A percentile compares a stretch with the other conserved stretches of the same genome.
These are phyloP conservation scores for Cecropterus lyciades DNA, from an alignment of 1,140 invertebrate species.

Conservation along the genomic window DNA sequence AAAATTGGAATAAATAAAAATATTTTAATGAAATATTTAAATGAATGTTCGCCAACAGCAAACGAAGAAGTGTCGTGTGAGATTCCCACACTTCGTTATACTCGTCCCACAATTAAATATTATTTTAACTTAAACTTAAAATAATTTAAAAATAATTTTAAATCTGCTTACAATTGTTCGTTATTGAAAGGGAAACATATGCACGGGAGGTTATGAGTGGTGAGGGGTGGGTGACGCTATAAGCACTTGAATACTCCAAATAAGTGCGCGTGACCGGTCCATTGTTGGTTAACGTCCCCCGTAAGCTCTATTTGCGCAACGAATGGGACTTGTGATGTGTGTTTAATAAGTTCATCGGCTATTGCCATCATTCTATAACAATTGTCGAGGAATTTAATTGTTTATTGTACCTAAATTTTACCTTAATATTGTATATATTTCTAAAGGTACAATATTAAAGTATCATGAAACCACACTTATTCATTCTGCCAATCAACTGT, in stretches of 20 bases:
- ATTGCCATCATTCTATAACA: constrained; percentile 6
- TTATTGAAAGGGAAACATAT: constrained; percentile 72
- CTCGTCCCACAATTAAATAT: constrained; percentile 20
- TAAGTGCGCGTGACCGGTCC: constrained; percentile 64
- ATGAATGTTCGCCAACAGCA: background rate
- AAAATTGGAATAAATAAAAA: too few relatives aligned
- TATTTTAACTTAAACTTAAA: constrained; percentile 46
- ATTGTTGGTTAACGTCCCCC: constrained; percentile 42
- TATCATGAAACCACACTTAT: too few relatives aligned
- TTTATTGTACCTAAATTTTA: too few relatives aligned
- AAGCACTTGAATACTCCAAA: constrained; percentile 68
- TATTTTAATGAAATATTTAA: too few relatives aligned
- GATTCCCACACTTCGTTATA: background rate
- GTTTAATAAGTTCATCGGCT: constrained; percentile 47
- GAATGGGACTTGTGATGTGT: constrained; percentile 54
- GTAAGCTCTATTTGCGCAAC: constrained; percentile 55
- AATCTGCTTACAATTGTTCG: constrained; percentile 59
- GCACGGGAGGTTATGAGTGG: constrained; percentile 45
- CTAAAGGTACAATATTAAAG: too few relatives aligned
- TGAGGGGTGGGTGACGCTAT: constrained; percentile 34
- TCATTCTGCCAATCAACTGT: too few relatives aligned
- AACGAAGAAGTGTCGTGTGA: background rate
- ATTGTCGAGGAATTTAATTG: background rate
- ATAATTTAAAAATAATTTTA: constrained; percentile 55
- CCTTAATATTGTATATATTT: too few relatives aligned